A percentile compares a stretch with the other conserved stretches of the same genome.
Evolutionary conservation across 2,888 invertebrate genomes (phyloP).

Genomic region (Synanthedon formicaeformis): DNA sequence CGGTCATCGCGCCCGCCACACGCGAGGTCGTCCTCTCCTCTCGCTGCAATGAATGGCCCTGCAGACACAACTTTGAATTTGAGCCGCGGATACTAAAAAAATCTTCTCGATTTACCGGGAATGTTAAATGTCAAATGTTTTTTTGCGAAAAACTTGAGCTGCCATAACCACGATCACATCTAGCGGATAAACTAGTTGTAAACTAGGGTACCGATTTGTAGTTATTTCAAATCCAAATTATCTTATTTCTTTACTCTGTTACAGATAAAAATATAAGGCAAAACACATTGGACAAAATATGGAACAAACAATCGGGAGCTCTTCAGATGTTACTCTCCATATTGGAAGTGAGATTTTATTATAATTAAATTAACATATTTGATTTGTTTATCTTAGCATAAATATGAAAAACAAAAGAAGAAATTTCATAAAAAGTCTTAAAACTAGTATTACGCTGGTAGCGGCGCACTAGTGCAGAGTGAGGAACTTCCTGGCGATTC

Average conservation of each 20-base stretch:
- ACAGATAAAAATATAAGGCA: conserved; percentile 71
- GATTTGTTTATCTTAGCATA: conserved; percentile 2
- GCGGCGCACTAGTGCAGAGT: too few species aligned
- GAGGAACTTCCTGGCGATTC: too few species aligned
- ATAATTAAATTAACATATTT: neutral
- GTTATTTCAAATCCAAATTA: neutral
- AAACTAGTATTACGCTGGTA: too few species aligned
- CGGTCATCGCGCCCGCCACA: conserved; percentile 9
- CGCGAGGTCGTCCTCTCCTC: conserved; percentile 8
- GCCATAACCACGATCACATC: too few species aligned
- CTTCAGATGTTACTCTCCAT: conserved; percentile 66
- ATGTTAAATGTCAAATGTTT: too few species aligned
- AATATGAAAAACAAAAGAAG: too few species aligned
- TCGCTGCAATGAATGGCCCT: neutral
- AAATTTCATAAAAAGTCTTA: too few species aligned
- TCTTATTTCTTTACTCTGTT: conserved; percentile 15
- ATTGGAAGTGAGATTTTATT: conserved; percentile 56
- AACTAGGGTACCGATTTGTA: neutral
- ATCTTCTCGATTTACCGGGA: too few species aligned
- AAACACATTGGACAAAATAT: conserved; percentile 68
- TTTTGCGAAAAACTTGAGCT: too few species aligned
- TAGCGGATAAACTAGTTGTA: neutral
- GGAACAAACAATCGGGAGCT: conserved; percentile 69
- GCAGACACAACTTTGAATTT: neutral
- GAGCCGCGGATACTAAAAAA: too few species aligned